phyloP scores from a whole-genome alignment of 1,140 invertebrate genomes.

The Trissolcus basalis region DNA sequence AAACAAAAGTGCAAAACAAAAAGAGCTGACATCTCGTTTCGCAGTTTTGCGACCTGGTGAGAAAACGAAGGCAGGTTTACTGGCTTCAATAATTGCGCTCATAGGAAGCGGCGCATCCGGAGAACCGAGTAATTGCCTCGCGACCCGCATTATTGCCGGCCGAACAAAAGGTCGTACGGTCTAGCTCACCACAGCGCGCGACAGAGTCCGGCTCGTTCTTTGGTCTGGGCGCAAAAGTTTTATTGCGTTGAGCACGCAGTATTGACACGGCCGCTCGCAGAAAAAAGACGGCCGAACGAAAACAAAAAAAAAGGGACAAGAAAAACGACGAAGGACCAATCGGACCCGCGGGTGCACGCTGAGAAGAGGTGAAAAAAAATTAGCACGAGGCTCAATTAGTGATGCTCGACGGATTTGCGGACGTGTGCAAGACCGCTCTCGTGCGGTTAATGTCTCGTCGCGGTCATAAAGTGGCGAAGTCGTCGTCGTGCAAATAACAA shows the following conservation, averaged over 20 bases:
- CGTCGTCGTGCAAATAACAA: slow-evolving; percentile 27
- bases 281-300: too few species aligned
- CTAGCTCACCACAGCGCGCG: slow-evolving; percentile 11
- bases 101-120: slow-evolving; percentile 59
- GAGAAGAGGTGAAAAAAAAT: neutral
- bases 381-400: slow-evolving; percentile 9
- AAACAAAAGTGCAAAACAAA: too few species aligned
- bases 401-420: slow-evolving; percentile 2
- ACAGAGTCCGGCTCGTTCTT: slow-evolving; percentile 23
- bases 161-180: slow-evolving; percentile 29
- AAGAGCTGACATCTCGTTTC: too few species aligned
- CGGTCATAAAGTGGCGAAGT: slow-evolving; percentile 34
- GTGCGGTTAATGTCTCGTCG: slow-evolving; percentile 43
- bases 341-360: neutral
- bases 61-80: slow-evolving; percentile 41
- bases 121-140: slow-evolving; percentile 47
- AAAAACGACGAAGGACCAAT: neutral
- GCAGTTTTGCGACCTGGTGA: slow-evolving; percentile 21
- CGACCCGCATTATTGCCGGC: slow-evolving; percentile 24
- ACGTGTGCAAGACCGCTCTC: slow-evolving; percentile 10
- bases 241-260: slow-evolving; percentile 15
- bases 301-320: neutral
- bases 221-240: slow-evolving; percentile 21
- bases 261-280: neutral
- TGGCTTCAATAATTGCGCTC: slow-evolving; percentile 53